Percentiles rank a stretch among this genome's conserved stretches.
Evolutionary conservation across 2,797 vertebrate species (phyloP).

Genomic region (Melanotaenia maccullochi): DNA sequence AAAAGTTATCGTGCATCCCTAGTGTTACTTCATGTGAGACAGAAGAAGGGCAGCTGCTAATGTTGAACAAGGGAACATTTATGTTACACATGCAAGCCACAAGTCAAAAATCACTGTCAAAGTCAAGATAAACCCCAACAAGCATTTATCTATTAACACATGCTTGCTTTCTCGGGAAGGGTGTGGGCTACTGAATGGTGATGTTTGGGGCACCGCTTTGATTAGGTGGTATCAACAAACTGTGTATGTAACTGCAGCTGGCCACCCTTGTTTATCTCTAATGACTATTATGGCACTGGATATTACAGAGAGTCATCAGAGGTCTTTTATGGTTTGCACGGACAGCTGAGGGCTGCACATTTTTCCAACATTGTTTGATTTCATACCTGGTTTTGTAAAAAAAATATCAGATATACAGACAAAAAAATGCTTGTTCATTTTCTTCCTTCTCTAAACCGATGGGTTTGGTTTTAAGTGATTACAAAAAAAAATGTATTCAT

Average conservation of each 20-base stretch:
- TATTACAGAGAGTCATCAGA: neutral
- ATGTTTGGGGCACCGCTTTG: constrained; percentile 16
- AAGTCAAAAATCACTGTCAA: constrained; percentile 38
- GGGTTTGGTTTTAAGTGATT: no score
- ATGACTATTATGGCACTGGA: neutral
- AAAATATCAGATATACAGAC: no score
- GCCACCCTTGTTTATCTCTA: constrained; percentile 9
- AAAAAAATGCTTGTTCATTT: no score
- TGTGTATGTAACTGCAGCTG: constrained; percentile 30
- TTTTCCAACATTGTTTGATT: neutral
- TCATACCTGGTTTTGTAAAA: neutral
- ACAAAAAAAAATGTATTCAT: no score
- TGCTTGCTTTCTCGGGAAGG: constrained; percentile 76
- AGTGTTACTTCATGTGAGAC: constrained; percentile 17
- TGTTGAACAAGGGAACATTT: neutral
- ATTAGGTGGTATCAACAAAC: constrained; percentile 37
- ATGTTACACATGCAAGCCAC: constrained; percentile 8
- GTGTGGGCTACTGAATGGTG: constrained; percentile 32
- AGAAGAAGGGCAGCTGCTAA: neutral
- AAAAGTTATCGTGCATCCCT: no score
- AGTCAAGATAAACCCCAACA: constrained; percentile 41
- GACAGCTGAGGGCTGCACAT: neutral
- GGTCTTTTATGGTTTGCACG: neutral
- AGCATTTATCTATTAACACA: constrained; percentile 52
- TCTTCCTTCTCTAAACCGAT: no score